Evolutionary conservation across 2,113 vertebrate genomes (phyloP), one percentile per base, ranked within the genome.

Genomic region (Camarhynchus parvulus): DNA sequence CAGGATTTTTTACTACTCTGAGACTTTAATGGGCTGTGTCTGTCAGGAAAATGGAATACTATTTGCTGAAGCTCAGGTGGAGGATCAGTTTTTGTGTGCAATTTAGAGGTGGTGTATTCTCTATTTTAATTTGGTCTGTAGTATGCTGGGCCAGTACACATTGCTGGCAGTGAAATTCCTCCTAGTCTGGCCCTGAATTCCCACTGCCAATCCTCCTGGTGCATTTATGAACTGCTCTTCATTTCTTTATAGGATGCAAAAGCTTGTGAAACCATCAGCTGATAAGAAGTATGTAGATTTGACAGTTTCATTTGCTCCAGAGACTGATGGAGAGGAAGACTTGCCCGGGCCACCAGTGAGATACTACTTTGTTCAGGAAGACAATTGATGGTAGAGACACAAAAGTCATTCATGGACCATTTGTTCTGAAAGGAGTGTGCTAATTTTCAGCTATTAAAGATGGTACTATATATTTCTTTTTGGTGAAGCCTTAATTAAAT

Each of bases 251-350:
- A 99, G 99, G 97, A 99, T 99, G 99, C 99, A 99, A 95, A 99
- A 99, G 95, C 98, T 99, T 94, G 99, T 99, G 96, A 99, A 99
- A 94, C 99, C 99, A 58, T 98, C 99, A 76, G 95, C 97, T 77
- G 99, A 98, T 88, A 98, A 99, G 91, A 99, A 98, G 80, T 99
- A 99, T 2, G 99, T 99, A 39, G 99, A 99, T 97, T 98, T 99
- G 93, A 99, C 99, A 2, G 98, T 99, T 56, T 99, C 99, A 3
- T 99, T 99, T 95, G 98, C 99, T 62, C 99, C 99, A 22, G 99
- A 99, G 95, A 95, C 94, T 11, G 99, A 99, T 81, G 99, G 98
- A 86, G 99, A 99, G 35, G 99, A 99, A 92, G 99, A 99, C 92
- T 98, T 99, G 53, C 98, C 99, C 8, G 99, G 99, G 53, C 99